phyloP scores from a whole-genome alignment of 2,888 invertebrate species.

The Cheilosia pagana region DNA sequence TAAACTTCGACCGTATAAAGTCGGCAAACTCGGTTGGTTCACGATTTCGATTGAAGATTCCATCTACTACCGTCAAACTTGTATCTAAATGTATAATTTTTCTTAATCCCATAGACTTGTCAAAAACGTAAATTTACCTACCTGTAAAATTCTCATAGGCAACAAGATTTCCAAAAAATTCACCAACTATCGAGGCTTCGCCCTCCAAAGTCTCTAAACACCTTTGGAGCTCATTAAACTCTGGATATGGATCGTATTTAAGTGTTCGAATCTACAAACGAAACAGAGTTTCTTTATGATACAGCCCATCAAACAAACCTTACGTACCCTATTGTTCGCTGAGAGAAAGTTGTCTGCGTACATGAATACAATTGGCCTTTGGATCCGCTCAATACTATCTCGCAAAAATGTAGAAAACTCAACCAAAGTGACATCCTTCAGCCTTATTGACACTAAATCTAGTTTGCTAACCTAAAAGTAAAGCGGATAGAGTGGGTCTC shows the following conservation, averaged over 20 bases:
- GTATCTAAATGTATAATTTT: constrained; percentile 10
- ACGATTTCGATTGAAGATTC: constrained; percentile 53
- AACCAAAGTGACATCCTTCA: background rate
- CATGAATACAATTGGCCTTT: constrained; percentile 37
- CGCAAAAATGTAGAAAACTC: background rate
- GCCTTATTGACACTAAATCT: constrained; percentile 33
- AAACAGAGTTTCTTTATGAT: background rate
- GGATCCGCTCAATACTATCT: background rate
- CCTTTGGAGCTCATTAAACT: background rate
- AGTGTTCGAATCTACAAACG: constrained; percentile 39
- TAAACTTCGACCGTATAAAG: constrained; percentile 52
- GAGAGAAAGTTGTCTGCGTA: constrained; percentile 28
- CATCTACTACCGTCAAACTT: constrained; percentile 24
- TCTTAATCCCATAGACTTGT: background rate
- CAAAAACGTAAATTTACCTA: background rate
- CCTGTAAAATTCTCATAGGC: constrained; percentile 32
- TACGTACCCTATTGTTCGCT: constrained; percentile 17
- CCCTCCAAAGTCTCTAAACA: constrained; percentile 9
- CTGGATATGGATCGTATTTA: constrained; percentile 1
- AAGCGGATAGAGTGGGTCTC: background rate
- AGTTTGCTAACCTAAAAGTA: constrained; percentile 37
- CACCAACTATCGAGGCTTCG: constrained; percentile 22
- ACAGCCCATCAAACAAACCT: too few species aligned
- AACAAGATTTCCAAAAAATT: constrained; percentile 55
- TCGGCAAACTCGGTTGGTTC: constrained; percentile 51